Base-by-base conservation (phyloP, 2,888 invertebrate genomes). In the Dryobotodes eremita region DNA sequence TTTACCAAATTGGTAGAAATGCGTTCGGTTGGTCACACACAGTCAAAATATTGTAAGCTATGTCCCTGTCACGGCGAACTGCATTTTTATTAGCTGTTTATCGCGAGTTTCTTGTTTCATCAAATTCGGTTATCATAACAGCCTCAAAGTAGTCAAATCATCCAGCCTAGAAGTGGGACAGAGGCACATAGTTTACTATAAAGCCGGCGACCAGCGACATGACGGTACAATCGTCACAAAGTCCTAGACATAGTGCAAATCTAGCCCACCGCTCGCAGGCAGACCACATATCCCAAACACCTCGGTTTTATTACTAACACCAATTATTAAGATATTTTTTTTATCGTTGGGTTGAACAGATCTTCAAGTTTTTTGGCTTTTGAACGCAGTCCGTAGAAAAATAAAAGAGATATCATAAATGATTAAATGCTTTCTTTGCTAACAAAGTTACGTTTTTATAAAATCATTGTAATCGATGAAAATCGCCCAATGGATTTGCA, bases 241-340 rank as follows among this genome's bases (percentile, higher is more conserved):
- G 89, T 88, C 89, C 88, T 89, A 90, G 89, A 90, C 89, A 89
- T 89, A 92, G 91, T 92, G 90, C 92, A 92, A 91, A 91, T 90
- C 90, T 90, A 90, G 91, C 89, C 82, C 86, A 86, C 83, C 87
- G 92, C 93, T 94, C 94, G 92, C 93, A 94, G 91, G 92, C 94
- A 94, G 94, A 95, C 95, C 93, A 94, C 95, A 95, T 95, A 96
- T 96, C 96, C 96, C 96, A 96, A 95, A 94, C 95, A 95, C 95
- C 95, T 93, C 94, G 94, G 95, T 91, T 92, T 87, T 89, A 93
- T 36, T 92, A 92, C 94, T 94, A 95, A 95, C 95, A 95, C 94
- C 95, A 95, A 95, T 95, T 93, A 92, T 86, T 86, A 89, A 86
- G 73, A 84, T 83, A 5, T 84, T 86, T 84, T 62, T 80, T 79